Evolutionary conservation across 1,140 invertebrate species (phyloP).

Genomic region (Pollicipes pollicipes): DNA sequence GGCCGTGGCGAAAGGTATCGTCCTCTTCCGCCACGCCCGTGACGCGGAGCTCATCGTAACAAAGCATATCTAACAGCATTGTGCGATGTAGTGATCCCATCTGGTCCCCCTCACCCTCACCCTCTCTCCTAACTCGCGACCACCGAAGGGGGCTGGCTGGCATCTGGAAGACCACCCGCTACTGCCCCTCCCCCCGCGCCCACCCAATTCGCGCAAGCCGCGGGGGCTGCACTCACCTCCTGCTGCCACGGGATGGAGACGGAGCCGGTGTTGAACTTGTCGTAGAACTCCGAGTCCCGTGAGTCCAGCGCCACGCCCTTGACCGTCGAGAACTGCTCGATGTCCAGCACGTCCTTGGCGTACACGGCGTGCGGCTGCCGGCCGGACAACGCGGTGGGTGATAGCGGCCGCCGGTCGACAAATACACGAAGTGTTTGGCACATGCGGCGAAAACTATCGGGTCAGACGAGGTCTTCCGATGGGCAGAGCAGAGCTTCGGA

Average conservation of each 20-base stretch:
- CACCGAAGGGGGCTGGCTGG: conserved; percentile 1
- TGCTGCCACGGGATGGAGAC: conserved; percentile 98
- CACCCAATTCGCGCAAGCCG: neutral
- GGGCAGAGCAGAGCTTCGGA: no score
- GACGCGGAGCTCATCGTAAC: no score
- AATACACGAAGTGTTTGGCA: neutral
- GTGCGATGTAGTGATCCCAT: no score
- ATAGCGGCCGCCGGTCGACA: neutral
- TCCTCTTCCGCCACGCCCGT: no score
- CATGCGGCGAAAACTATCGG: conserved; percentile 7
- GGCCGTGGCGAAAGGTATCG: no score
- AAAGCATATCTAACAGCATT: no score
- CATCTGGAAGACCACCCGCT: conserved; percentile 5
- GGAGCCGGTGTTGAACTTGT: conserved; percentile 97
- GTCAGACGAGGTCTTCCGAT: neutral
- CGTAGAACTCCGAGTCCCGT: conserved; percentile 91
- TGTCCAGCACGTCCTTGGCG: conserved; percentile 97
- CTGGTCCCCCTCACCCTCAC: neutral
- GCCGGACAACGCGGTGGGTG: conserved; percentile 20
- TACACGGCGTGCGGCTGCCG: conserved; percentile 94
- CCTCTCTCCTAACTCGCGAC: neutral
- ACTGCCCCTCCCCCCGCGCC: neutral
- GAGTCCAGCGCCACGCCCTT: conserved; percentile 97
- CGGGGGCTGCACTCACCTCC: conserved; percentile 41
- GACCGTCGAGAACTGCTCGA: conserved; percentile 98